Conservation (phyloP, 2,888 invertebrate species). For the Eumerus sabulonum region DNA sequence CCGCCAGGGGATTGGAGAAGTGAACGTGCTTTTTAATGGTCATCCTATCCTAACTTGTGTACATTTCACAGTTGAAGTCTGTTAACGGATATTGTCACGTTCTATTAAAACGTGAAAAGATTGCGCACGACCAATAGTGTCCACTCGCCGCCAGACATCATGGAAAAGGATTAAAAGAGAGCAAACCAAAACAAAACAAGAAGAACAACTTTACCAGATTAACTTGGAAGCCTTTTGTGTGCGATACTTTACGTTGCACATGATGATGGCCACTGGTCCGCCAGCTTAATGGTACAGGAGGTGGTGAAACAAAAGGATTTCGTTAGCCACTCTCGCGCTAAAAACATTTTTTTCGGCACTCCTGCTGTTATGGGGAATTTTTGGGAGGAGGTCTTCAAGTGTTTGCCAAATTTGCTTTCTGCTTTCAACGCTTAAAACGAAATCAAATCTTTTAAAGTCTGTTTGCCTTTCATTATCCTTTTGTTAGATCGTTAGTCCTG, state of each 20-base stretch:
- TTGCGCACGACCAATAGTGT: constrained; percentile 23
- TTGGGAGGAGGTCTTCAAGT: constrained; percentile 22
- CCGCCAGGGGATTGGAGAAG: constrained; percentile 10
- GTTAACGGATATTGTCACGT: constrained; percentile 68
- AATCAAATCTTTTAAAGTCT: constrained; percentile 14
- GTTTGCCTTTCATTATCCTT: constrained; percentile 53
- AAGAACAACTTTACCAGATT: constrained; percentile 57
- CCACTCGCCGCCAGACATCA: constrained; percentile 15
- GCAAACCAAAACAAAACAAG: constrained; percentile 8
- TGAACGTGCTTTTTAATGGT: constrained; percentile 65
- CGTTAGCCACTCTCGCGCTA: constrained; percentile 13
- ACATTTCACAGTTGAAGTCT: constrained; percentile 60
- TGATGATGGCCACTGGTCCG: constrained; percentile 3
- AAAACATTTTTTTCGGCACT: constrained; percentile 49
- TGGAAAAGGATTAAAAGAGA: constrained; percentile 60
- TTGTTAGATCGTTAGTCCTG: constrained; percentile 25
- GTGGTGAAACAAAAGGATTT: constrained; percentile 38
- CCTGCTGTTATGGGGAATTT: constrained; percentile 20
- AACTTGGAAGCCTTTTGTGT: constrained; percentile 63
- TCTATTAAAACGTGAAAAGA: constrained; percentile 66
- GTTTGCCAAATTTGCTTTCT: not conserved
- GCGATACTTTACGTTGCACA: constrained; percentile 21
- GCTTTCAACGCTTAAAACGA: constrained; percentile 3
- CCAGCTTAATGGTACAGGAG: too few species aligned
- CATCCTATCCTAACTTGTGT: constrained; percentile 66